Percentiles rank a stretch among this genome's conserved stretches.
These are phyloP conservation scores for Dynastes tityus DNA, from an alignment of 2,888 invertebrate species.

Conservation along the genomic window DNA sequence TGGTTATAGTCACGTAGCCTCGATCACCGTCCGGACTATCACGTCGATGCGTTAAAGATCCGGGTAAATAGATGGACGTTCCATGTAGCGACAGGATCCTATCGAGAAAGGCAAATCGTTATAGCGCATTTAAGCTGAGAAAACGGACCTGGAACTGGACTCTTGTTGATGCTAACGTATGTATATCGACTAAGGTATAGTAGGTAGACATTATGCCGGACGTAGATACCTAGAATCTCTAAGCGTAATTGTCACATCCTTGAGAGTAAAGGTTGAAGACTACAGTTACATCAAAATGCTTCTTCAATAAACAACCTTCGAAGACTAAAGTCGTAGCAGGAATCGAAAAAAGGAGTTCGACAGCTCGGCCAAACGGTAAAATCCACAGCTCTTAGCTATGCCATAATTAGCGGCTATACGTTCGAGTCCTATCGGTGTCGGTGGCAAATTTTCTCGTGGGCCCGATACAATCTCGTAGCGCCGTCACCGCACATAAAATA, in stretches of 20 bases:
- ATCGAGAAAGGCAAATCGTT: neutral
- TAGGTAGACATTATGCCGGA: neutral
- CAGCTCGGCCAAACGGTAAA: too few relatives aligned
- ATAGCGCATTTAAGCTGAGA: neutral
- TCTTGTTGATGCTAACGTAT: neutral
- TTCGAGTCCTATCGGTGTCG: too few relatives aligned
- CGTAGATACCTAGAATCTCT: neutral
- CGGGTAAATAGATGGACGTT: neutral
- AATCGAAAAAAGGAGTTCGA: neutral
- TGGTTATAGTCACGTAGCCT: neutral
- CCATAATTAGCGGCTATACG: too few relatives aligned
- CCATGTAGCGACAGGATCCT: slow-evolving; percentile 3
- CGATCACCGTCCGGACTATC: slow-evolving; percentile 18
- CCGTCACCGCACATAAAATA: too few relatives aligned
- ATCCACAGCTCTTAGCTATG: too few relatives aligned
- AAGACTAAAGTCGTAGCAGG: neutral
- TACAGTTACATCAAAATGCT: neutral
- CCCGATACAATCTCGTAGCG: too few relatives aligned
- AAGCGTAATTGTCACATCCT: neutral
- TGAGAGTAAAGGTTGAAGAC: neutral
- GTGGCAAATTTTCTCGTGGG: too few relatives aligned
- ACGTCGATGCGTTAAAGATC: slow-evolving; percentile 21
- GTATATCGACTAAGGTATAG: neutral
- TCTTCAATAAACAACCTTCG: neutral
- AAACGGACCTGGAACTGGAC: neutral